phyloP scores from a whole-genome alignment of 2,113 vertebrate genomes.

The Apus apus region DNA sequence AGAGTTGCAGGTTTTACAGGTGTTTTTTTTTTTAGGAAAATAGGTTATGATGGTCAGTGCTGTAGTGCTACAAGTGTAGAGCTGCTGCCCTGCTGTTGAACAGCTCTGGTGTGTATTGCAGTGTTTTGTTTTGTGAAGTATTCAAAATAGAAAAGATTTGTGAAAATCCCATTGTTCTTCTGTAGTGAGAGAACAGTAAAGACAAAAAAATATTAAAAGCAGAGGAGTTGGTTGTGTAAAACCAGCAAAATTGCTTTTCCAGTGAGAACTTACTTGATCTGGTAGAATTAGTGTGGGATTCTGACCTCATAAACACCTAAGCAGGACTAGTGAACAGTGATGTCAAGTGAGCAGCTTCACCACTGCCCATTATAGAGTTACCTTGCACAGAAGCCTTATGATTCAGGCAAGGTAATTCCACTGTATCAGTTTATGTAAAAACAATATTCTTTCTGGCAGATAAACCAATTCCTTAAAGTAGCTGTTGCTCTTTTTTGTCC shows the following conservation, averaged over 20 bases:
- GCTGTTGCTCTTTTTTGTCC: neutral
- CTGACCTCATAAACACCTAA: neutral
- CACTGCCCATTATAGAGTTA: fast-evolving
- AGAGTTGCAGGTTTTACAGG: neutral
- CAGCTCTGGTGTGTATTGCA: neutral
- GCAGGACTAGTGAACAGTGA: neutral
- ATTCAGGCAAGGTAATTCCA: neutral
- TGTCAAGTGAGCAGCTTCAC: neutral
- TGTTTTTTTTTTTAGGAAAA: neutral
- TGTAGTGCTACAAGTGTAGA: neutral
- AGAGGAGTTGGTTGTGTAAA: neutral
- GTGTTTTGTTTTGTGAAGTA: neutral
- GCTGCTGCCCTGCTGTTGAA: neutral
- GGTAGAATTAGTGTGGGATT: neutral
- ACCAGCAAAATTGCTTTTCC: neutral
- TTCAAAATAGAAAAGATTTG: neutral
- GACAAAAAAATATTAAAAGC: neutral
- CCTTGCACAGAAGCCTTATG: neutral
- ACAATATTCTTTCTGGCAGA: neutral
- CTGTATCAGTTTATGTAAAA: neutral
- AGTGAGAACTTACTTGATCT: neutral
- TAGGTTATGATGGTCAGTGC: neutral
- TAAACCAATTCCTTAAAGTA: neutral
- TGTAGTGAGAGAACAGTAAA: neutral
- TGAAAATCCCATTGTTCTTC: neutral